Evolutionary conservation across 2,797 vertebrate species (phyloP).

Genomic region (Anabacerthia variegaticeps): DNA sequence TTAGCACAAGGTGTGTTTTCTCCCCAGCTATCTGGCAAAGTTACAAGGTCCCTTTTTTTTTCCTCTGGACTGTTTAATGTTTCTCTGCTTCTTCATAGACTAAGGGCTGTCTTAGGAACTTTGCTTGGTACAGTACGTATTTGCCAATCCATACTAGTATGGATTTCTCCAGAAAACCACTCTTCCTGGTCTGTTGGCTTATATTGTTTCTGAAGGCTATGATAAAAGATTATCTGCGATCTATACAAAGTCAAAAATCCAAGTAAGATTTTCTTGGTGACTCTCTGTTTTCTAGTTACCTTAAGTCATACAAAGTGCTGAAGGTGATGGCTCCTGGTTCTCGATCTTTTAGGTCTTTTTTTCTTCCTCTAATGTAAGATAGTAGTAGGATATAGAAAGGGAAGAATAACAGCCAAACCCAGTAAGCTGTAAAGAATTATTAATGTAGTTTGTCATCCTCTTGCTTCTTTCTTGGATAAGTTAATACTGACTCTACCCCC

Average conservation of each 20-base stretch:
- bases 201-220: neutral
- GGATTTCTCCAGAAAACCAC: neutral
- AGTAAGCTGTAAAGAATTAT: neutral
- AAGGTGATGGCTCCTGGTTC: neutral
- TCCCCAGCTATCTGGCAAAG: neutral
- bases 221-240: neutral
- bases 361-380: neutral
- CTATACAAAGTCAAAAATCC: neutral
- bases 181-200: neutral
- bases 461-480: neutral
- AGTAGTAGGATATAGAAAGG: neutral
- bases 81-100: neutral
- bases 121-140: neutral
- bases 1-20: neutral
- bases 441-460: neutral
- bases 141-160: neutral
- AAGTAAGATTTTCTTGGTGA: neutral
- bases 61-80: neutral
- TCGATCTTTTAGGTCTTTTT: neutral
- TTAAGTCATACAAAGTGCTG: neutral
- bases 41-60: neutral
- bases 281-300: neutral
- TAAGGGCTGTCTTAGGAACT: neutral
- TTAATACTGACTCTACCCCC: neutral
- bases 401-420: neutral